Percentiles rank a stretch among this genome's conserved stretches.
These are phyloP conservation scores for Saxicola maurus DNA, from an alignment of 2,797 vertebrate genomes.

Conservation along the genomic window DNA sequence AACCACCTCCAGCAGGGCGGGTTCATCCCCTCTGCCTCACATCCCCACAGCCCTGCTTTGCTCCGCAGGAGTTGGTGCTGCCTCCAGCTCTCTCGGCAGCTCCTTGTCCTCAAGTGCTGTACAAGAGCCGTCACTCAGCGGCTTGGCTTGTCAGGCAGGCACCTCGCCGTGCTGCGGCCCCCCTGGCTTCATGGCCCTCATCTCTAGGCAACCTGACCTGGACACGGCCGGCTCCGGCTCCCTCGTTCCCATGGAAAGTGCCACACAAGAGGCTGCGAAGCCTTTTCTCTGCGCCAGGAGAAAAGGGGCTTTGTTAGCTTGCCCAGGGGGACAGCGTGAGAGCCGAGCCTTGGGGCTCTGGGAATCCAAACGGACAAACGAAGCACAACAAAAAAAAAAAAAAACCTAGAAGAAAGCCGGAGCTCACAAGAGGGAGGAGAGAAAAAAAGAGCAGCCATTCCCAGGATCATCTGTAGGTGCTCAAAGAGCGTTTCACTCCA, in stretches of 20 bases:
- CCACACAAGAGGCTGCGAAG: slow-evolving; percentile 82
- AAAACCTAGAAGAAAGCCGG: slow-evolving; percentile 50
- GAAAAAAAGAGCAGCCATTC: slow-evolving; percentile 50
- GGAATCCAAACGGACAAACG: slow-evolving; percentile 84
- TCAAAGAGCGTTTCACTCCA: background rate
- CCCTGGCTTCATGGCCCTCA: slow-evolving; percentile 69
- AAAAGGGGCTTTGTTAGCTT: slow-evolving; percentile 97
- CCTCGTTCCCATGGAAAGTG: slow-evolving; percentile 91
- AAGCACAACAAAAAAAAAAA: slow-evolving; percentile 49
- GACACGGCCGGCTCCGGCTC: slow-evolving; percentile 71
- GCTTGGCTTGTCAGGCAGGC: slow-evolving; percentile 50
- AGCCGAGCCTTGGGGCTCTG: slow-evolving; percentile 78
- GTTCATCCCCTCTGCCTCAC: background rate
- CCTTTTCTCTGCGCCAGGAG: slow-evolving; percentile 85
- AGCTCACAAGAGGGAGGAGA: background rate
- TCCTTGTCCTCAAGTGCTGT: slow-evolving; percentile 54
- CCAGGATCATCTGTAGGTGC: slow-evolving; percentile 67
- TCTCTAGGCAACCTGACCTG: slow-evolving; percentile 87
- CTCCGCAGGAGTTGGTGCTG: background rate
- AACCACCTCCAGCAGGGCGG: fast-evolving
- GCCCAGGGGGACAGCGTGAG: slow-evolving; percentile 88
- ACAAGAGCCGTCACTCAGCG: slow-evolving; percentile 61
- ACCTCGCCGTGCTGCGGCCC: slow-evolving; percentile 16
- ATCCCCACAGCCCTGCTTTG: background rate
- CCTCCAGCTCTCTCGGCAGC: slow-evolving; percentile 33